A percentile compares a stretch with the other conserved stretches of the same genome.
phyloP scores from a whole-genome alignment of 2,113 vertebrate genomes.

The Manacus vitellinus region DNA sequence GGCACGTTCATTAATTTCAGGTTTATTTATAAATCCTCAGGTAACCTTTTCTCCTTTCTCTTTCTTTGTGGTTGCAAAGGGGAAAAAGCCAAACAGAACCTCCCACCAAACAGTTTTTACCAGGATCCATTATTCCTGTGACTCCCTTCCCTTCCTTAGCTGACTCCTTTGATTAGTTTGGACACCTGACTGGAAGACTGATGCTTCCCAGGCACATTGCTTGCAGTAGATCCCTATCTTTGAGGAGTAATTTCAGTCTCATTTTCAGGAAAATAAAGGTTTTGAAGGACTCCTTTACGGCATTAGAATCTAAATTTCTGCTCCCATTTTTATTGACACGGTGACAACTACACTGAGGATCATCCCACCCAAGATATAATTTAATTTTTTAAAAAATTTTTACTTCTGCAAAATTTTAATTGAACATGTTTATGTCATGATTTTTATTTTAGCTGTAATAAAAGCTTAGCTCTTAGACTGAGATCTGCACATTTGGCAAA shows the following conservation, averaged over 20 bases:
- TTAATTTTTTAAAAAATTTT: neutral
- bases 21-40: neutral
- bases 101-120: neutral
- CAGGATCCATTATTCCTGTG: neutral
- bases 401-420: neutral
- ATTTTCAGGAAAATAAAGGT: neutral
- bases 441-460: neutral
- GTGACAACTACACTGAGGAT: neutral
- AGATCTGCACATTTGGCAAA: neutral
- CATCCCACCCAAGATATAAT: neutral
- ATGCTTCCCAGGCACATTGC: fast-evolving
- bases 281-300: neutral
- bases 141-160: neutral
- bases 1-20: neutral
- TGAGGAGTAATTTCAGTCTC: neutral
- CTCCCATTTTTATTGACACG: neutral
- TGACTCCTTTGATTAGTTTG: neutral
- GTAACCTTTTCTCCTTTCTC: neutral
- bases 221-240: neutral
- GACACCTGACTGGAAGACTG: neutral
- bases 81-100: neutral
- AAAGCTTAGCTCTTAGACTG: neutral
- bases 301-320: neutral
- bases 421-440: neutral
- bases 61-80: neutral